Base-by-base conservation (phyloP, 2,888 invertebrate genomes). In the Sipha maydis region DNA sequence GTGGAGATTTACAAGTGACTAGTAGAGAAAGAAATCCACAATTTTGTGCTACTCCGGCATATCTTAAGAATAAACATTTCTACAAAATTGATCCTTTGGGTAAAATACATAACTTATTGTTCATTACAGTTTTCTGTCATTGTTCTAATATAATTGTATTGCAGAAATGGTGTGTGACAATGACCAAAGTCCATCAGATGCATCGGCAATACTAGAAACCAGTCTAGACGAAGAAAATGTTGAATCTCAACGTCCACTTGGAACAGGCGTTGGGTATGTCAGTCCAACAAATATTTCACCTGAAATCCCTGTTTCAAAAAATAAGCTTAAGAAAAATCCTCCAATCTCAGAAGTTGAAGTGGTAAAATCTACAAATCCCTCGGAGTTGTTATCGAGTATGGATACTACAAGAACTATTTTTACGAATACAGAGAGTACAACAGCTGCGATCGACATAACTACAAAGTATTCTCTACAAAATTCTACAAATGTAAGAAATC, bases 11-110 rank as follows among this genome's bases (percentile, higher is more conserved):
- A 73, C 97, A 98, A 93, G 97, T 98, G 34, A 97, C 97, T 21
- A 97, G 97, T 90, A 94, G 97, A 76, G 98, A 98, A 92, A 93
- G 97, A 91, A 97, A 96, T 92, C 97, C 97, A 14, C 97, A 98
- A 92, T 98, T 97, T 92, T 98, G 97, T 91, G 97, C 97, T 25
- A 95, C 95, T 90, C 98, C 98, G 1, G 93, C 94, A 1, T 93
- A 95, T 90, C 95, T 97, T 91, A 94, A 96, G 89, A 96, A 96
- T 90, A 94, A 96, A 79, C 96, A 95, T 69, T 97, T 98, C 92
- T 97, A 97, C 91, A 96, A 96, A 91, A 96, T 98, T 90, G 95
- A 95, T 92, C 95, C 96, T 0, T 95, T 95, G 91, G 97, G 93
- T 93, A 91, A 91, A 84, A 77, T 34, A 48, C 9, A 48, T 14